Conservation (phyloP, 2,888 invertebrate genomes). For the Tiphia femorata region DNA sequence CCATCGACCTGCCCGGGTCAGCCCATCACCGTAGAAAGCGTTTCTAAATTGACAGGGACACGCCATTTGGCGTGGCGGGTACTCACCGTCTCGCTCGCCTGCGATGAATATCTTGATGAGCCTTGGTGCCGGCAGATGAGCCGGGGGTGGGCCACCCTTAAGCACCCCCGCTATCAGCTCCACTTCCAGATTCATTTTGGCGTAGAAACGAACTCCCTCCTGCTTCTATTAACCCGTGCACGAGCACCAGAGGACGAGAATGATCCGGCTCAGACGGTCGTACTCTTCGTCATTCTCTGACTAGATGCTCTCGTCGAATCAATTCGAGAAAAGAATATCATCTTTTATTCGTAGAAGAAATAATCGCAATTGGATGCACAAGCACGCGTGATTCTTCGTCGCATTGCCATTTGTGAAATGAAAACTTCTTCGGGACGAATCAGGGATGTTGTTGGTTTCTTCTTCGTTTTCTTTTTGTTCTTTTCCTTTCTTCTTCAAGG, state of each 20-base stretch:
- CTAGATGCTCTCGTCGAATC: too few relatives aligned
- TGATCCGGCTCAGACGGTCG: not conserved
- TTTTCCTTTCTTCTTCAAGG: not conserved
- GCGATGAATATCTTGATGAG: conserved; percentile 75
- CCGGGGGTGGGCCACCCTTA: conserved; percentile 61
- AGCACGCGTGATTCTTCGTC: too few relatives aligned
- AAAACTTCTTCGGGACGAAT: too few relatives aligned
- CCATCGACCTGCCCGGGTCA: too few relatives aligned
- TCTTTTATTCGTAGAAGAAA: too few relatives aligned
- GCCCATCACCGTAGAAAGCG: too few relatives aligned
- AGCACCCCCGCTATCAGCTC: conserved; percentile 64
- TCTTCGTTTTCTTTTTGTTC: not conserved
- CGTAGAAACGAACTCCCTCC: too few relatives aligned
- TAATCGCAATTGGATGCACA: too few relatives aligned
- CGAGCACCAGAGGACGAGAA: not conserved
- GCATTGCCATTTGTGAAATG: too few relatives aligned
- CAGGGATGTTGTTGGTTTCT: too few relatives aligned
- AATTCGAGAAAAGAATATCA: too few relatives aligned
- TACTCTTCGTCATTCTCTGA: not conserved
- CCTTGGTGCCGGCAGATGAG: conserved; percentile 72
- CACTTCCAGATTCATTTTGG: conserved; percentile 62
- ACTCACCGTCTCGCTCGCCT: conserved; percentile 72
- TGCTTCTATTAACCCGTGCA: conserved; percentile 3
- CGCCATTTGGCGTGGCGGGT: not conserved
- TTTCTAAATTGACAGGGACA: too few relatives aligned